phyloP scores from a whole-genome alignment of 2,888 invertebrate species.

The Fragum whitleyi region DNA sequence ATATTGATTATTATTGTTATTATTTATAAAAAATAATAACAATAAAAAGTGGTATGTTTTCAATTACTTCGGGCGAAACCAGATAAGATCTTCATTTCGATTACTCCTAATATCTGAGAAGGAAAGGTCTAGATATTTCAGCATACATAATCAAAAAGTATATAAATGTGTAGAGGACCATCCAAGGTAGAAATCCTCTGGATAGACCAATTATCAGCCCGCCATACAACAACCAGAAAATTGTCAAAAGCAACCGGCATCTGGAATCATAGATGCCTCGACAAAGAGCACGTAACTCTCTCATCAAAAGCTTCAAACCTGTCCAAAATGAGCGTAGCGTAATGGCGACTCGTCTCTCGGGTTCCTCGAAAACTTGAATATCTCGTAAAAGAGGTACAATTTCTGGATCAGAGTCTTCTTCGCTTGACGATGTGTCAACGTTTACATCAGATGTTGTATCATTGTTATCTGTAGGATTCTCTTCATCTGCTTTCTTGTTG shows the following conservation, averaged over 20 bases:
- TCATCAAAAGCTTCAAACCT: constrained; percentile 41
- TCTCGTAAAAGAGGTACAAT: constrained; percentile 39
- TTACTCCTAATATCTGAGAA: background rate
- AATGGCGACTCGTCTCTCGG: background rate
- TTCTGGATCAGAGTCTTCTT: constrained; percentile 47
- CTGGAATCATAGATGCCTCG: constrained; percentile 46
- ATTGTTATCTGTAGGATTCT: background rate
- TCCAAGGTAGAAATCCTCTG: constrained; percentile 58
- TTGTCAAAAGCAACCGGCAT: constrained; percentile 47
- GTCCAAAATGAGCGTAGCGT: constrained; percentile 26
- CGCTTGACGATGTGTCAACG: constrained; percentile 37
- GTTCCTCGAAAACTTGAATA: constrained; percentile 24
- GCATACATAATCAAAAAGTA: constrained; percentile 61
- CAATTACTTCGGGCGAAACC: too few species aligned
- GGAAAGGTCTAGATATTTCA: constrained; percentile 43
- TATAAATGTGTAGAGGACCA: constrained; percentile 57
- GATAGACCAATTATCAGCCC: constrained; percentile 47
- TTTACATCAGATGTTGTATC: constrained; percentile 48
- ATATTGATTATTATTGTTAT: too few species aligned
- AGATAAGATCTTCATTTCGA: too few species aligned
- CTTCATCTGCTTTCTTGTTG: background rate
- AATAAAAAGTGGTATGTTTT: too few species aligned
- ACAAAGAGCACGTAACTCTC: constrained; percentile 39
- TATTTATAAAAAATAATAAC: too few species aligned
- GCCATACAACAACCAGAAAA: constrained; percentile 59